A percentile compares a stretch with the other conserved stretches of the same genome.
Conservation (phyloP, 2,113 vertebrate genomes). For the Brienomyrus brachyistius region DNA sequence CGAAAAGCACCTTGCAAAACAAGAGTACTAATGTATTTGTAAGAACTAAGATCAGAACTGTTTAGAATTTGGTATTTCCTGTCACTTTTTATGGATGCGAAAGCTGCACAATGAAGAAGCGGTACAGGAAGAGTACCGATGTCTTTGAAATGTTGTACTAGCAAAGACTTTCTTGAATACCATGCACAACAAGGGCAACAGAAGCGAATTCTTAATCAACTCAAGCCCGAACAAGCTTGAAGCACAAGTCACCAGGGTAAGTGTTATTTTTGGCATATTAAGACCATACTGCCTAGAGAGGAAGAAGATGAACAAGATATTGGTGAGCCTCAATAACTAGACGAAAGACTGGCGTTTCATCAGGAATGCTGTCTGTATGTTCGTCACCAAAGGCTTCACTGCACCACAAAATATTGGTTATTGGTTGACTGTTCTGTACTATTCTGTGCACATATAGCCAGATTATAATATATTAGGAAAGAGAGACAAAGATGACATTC, state of each 20-base stretch:
- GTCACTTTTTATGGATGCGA: background rate
- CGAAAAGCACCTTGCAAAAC: background rate
- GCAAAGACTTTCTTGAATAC: background rate
- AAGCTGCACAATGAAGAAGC: background rate
- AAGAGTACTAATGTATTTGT: background rate
- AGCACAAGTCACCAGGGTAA: background rate
- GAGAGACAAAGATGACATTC: background rate
- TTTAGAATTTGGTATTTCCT: background rate
- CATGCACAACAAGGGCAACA: background rate
- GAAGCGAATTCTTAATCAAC: background rate
- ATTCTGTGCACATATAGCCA: background rate
- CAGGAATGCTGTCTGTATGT: background rate
- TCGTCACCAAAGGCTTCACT: background rate
- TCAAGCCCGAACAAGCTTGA: background rate
- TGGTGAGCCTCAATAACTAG: background rate
- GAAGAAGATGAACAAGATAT: background rate
- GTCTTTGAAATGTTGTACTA: background rate
- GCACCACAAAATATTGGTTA: background rate
- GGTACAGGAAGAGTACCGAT: background rate
- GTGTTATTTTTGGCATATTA: background rate
- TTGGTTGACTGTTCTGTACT: background rate
- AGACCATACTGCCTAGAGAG: background rate
- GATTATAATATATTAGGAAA: background rate
- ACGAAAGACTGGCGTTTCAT: background rate
- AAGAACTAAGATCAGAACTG: background rate